A percentile compares a stretch with the other conserved stretches of the same genome.
phyloP scores from a whole-genome alignment of 2,888 invertebrate species.

The Frankliniella intonsa region DNA sequence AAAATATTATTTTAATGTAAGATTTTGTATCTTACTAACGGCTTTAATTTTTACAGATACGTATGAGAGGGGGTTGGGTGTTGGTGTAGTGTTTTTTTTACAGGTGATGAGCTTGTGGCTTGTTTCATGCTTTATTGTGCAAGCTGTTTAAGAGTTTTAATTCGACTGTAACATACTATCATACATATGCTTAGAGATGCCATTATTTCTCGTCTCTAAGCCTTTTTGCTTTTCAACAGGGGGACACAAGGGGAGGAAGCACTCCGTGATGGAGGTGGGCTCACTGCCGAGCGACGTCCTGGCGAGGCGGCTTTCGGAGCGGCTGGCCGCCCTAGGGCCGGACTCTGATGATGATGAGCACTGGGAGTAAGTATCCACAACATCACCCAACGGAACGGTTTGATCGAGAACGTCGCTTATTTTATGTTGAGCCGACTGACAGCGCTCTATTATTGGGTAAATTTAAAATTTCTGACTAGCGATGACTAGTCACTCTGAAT shows the following conservation, averaged over 20 bases:
- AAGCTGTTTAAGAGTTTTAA: constrained; percentile 1
- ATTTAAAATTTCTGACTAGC: too few species aligned
- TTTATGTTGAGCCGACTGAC: too few species aligned
- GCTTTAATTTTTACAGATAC: too few species aligned
- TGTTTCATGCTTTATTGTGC: neutral
- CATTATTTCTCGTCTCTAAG: neutral
- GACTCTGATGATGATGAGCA: neutral
- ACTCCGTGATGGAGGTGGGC: neutral
- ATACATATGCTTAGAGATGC: neutral
- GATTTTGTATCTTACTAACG: too few species aligned
- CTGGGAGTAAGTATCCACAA: constrained; percentile 15
- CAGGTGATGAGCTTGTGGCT: neutral
- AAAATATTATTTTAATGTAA: too few species aligned
- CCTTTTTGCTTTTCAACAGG: neutral
- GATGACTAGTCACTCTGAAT: too few species aligned
- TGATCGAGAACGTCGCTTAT: neutral
- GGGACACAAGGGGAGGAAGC: constrained; percentile 19
- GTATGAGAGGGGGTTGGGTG: too few species aligned
- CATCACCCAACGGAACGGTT: neutral
- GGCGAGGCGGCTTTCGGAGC: neutral
- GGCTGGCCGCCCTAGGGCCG: neutral
- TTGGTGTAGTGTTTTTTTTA: too few species aligned
- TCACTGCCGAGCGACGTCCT: neutral
- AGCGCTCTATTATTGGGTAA: too few species aligned
- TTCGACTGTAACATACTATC: neutral